Conservation (phyloP, 2,797 vertebrate species). For the Leptoclinus maculatus region DNA sequence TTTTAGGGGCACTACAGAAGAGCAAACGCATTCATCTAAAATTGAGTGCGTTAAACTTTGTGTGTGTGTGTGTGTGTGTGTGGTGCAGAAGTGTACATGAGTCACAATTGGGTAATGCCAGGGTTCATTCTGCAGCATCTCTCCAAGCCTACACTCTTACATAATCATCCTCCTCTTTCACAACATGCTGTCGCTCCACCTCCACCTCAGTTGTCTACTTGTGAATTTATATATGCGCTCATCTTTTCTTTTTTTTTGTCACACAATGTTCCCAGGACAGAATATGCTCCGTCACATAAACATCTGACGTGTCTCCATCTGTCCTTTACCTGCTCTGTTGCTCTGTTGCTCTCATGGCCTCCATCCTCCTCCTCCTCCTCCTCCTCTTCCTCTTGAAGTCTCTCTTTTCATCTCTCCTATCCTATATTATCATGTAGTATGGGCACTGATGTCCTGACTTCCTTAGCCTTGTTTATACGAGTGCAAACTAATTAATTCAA, state of each 20-base stretch:
- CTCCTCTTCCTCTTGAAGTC: background rate
- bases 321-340: slow-evolving; percentile 7
- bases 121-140: slow-evolving; percentile 35
- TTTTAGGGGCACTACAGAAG: background rate
- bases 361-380: slow-evolving; percentile 8
- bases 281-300: slow-evolving; percentile 28
- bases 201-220: slow-evolving; percentile 33
- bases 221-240: slow-evolving; percentile 43
- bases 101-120: slow-evolving; percentile 29
- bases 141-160: slow-evolving; percentile 56
- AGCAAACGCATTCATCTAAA: background rate
- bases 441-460: slow-evolving; percentile 7
- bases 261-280: slow-evolving; percentile 51
- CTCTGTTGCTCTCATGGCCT: slow-evolving; percentile 3
- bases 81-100: slow-evolving; percentile 20
- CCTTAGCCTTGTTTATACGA: slow-evolving; percentile 8
- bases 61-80: background rate
- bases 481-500: slow-evolving; percentile 32
- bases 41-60: background rate
- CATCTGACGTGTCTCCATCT: slow-evolving; percentile 6
- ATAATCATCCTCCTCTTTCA: slow-evolving; percentile 51
- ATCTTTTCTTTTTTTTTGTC: slow-evolving; percentile 35
- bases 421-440: background rate
- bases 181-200: slow-evolving; percentile 11
- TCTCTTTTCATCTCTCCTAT: background rate